Base-by-base conservation (phyloP, 2,797 vertebrate species). In the Platyrinchus mystaceus region DNA sequence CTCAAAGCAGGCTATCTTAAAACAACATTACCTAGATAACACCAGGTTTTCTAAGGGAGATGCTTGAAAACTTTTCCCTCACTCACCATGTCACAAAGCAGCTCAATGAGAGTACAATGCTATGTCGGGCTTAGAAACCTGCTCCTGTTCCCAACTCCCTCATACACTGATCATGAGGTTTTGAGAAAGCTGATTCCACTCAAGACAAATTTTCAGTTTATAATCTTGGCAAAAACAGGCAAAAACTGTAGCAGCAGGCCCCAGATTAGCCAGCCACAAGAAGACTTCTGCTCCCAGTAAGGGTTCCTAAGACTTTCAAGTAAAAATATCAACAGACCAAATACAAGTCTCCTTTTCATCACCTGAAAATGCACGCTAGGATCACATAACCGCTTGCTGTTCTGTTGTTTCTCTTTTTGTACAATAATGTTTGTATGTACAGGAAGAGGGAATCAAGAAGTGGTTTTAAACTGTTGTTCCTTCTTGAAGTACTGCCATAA, bases 401-500 rank as follows among this genome's bases (percentile, higher is more conserved):
- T 60, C 60, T 77, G 21, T 22, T 81, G 39, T 52, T 37, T 60
- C 15, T 66, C 34, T 79, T 86, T 60, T 47, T 53, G 30, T 49
- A 60, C 26, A 76, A 28, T 20, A 53, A 64, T 26, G 19, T 56
- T 86, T 81, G 53, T 19, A 81, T 9, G 15, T 62, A 84, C 39
- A 79, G 53, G 43, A 89, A 89, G 30, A 78, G 4, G 23, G 34
- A 89, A 89, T 78, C 74, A 69, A 80, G 58, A 83, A 89, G 64
- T 55, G 56, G 66, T 89, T 93, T 85, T 37, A n/a, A 91, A 67
- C 30, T 44, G 37, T 53, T 67, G 36, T 56, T 94, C 55, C 84
- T 81, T 46, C 79, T 85, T 91, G 68, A 91, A 91, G 49, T 69
- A 69, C 69, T 71, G 62, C 49, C 41, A 11, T 83, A 85, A 90